Evolutionary conservation across 1,140 invertebrate genomes (phyloP).

Genomic region (Hestina assimilis): DNA sequence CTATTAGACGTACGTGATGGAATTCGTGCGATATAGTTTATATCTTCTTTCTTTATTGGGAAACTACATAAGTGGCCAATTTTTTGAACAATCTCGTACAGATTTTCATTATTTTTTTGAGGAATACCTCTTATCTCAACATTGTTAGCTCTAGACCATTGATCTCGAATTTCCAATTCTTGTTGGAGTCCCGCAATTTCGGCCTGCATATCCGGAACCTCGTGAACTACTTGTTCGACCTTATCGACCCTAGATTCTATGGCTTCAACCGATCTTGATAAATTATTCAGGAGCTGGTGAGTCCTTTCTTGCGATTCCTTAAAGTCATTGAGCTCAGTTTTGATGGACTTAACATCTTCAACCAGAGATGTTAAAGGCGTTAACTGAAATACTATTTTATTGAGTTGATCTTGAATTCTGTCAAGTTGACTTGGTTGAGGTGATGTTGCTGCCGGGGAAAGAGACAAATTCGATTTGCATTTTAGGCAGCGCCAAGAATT

Average conservation of each 20-base stretch:
- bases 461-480: slow-evolving; percentile 16
- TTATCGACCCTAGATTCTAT: slow-evolving; percentile 17
- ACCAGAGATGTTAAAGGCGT: slow-evolving; percentile 22
- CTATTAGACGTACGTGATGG: too few species aligned
- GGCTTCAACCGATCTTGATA: slow-evolving; percentile 6
- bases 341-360: slow-evolving; percentile 30
- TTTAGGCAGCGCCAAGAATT: slow-evolving; percentile 24
- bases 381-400: slow-evolving; percentile 15
- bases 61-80: slow-evolving; percentile 9
- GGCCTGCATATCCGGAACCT: slow-evolving; percentile 1
- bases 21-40: too few species aligned
- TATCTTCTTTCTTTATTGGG: slow-evolving; percentile 16
- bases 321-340: slow-evolving; percentile 24
- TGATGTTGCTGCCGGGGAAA: not conserved
- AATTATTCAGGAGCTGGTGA: slow-evolving; percentile 20
- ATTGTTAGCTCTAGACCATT: not conserved
- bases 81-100: slow-evolving; percentile 8
- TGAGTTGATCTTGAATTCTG: slow-evolving; percentile 22
- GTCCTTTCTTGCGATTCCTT: slow-evolving; percentile 23
- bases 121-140: not conserved
- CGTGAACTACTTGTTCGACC: slow-evolving; percentile 10
- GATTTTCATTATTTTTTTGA: not conserved
- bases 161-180: not conserved
- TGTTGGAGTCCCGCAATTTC: not conserved
- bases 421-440: slow-evolving; percentile 9